Evolutionary conservation across 2,113 vertebrate species (phyloP).

Genomic region (Butastur rufipennis): DNA sequence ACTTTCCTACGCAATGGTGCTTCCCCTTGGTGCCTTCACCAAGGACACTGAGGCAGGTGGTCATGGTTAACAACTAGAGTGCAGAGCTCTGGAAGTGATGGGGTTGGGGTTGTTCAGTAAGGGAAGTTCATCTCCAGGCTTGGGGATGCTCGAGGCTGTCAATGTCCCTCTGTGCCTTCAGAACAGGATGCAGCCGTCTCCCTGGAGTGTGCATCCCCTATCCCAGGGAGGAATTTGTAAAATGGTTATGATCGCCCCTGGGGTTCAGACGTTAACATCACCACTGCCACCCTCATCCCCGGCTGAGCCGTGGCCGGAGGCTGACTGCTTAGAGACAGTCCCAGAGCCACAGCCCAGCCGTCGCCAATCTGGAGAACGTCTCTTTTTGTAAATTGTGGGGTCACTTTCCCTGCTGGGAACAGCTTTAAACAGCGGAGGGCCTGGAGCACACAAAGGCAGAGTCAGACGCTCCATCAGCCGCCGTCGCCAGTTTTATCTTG

Average conservation of each 20-base stretch:
- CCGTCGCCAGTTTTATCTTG: conserved; percentile 38
- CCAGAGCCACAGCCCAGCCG: neutral
- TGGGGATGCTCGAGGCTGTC: neutral
- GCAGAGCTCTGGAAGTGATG: neutral
- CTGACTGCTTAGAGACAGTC: neutral
- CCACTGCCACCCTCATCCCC: neutral
- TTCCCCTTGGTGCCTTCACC: neutral
- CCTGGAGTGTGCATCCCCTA: no score
- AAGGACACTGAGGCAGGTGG: accelerated
- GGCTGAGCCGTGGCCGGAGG: accelerated
- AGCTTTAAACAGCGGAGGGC: neutral
- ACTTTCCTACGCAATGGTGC: neutral
- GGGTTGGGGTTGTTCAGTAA: neutral
- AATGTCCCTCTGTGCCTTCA: accelerated
- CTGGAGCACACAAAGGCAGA: conserved; percentile 3
- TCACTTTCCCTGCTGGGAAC: neutral
- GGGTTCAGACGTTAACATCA: neutral
- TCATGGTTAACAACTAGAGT: accelerated
- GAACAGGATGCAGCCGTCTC: neutral
- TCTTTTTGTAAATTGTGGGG: neutral
- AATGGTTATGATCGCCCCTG: accelerated
- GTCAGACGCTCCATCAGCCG: conserved; percentile 24
- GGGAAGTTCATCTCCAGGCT: neutral
- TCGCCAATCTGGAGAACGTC: neutral
- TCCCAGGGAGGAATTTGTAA: neutral